phyloP scores from a whole-genome alignment of 1,140 invertebrate genomes.

The Hermetia illucens region DNA sequence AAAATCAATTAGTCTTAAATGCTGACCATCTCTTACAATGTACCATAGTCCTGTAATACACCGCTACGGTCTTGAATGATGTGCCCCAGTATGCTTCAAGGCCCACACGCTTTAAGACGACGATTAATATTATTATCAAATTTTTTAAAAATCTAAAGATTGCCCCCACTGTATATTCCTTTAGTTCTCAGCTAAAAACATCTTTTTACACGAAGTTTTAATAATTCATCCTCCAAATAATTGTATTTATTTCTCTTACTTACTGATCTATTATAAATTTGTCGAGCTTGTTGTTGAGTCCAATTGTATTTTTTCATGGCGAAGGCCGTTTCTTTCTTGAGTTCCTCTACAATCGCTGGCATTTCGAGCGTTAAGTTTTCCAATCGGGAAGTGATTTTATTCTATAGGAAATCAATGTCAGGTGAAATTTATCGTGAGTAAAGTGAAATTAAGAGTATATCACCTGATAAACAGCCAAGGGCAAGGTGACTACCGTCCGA shows the following conservation, averaged over 20 bases:
- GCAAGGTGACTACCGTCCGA: slow-evolving; percentile 51
- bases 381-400: slow-evolving; percentile 56
- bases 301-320: slow-evolving; percentile 52
- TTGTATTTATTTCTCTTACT: slow-evolving; percentile 11
- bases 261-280: slow-evolving; percentile 50
- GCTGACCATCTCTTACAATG: too few species aligned
- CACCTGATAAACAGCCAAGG: slow-evolving; percentile 53
- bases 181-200: background rate
- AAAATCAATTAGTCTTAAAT: too few species aligned
- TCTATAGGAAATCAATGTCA: too few species aligned
- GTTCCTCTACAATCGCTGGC: slow-evolving; percentile 47
- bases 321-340: slow-evolving; percentile 52
- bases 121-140: too few species aligned
- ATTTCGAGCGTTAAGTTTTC: slow-evolving; percentile 59
- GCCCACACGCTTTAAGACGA: too few species aligned
- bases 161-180: too few species aligned
- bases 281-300: slow-evolving; percentile 47
- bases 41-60: too few species aligned
- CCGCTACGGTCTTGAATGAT: too few species aligned
- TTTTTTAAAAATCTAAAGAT: too few species aligned
- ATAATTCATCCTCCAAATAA: background rate
- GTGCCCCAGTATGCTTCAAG: too few species aligned
- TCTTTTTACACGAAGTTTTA: background rate
- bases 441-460: too few species aligned
- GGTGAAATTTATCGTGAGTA: too few species aligned